phyloP scores from a whole-genome alignment of 2,888 invertebrate genomes.

The Aphelenchoides bicaudatus region DNA sequence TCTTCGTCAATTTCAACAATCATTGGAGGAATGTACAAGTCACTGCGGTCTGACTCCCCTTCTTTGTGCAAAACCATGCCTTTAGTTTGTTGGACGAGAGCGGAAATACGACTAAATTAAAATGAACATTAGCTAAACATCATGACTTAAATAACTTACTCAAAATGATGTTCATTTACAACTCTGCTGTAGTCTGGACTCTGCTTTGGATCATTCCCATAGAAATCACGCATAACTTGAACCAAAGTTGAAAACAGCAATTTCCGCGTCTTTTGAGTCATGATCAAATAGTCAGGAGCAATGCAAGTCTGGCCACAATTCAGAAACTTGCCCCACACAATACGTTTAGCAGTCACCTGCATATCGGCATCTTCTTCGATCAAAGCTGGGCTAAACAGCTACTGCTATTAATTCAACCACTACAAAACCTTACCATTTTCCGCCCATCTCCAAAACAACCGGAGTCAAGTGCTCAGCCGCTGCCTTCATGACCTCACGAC shows the following conservation, averaged over 20 bases:
- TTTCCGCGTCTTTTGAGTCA: conserved; percentile 30
- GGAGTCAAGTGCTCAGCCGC: conserved; percentile 86
- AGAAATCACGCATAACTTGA: conserved; percentile 67
- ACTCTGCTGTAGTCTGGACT: conserved; percentile 83
- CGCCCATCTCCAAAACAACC: conserved; percentile 82
- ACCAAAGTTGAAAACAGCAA: conserved; percentile 33
- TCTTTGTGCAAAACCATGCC: conserved; percentile 72
- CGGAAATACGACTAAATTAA: conserved; percentile 70
- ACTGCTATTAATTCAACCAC: too few species aligned
- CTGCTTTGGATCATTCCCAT: conserved; percentile 72
- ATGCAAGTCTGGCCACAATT: conserved; percentile 66
- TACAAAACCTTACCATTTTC: too few species aligned
- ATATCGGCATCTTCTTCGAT: conserved; percentile 77
- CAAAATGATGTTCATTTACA: conserved; percentile 78
- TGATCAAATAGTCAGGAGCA: conserved; percentile 55
- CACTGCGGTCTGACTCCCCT: conserved; percentile 73
- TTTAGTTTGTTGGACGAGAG: conserved; percentile 68
- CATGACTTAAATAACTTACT: conserved; percentile 63
- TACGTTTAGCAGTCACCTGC: conserved; percentile 73
- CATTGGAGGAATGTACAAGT: conserved; percentile 81
- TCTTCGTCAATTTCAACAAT: conserved; percentile 71
- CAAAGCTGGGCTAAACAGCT: conserved; percentile 84
- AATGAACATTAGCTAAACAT: background rate
- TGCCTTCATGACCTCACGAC: conserved; percentile 79
- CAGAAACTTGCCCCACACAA: conserved; percentile 89